A percentile compares a stretch with the other conserved stretches of the same genome.
Evolutionary conservation across 2,888 invertebrate genomes (phyloP).

Genomic region (Bimastos eiseni): DNA sequence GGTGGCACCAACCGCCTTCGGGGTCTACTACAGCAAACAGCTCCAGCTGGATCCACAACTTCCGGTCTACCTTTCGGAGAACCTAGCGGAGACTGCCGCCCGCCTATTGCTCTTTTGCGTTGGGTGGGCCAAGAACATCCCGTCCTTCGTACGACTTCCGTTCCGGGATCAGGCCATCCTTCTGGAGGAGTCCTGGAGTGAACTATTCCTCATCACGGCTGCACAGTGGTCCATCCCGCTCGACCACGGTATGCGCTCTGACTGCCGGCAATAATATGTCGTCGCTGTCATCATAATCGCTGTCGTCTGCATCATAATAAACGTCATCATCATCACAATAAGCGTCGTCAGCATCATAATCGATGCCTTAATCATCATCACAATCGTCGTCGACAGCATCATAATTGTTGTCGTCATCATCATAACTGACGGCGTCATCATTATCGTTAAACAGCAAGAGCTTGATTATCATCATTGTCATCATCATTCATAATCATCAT

Average conservation of each 20-base stretch:
- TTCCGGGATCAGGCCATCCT: slow-evolving; percentile 75
- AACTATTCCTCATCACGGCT: slow-evolving; percentile 79
- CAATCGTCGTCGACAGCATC: too few relatives aligned
- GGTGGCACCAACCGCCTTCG: slow-evolving; percentile 33
- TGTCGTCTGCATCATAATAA: too few relatives aligned
- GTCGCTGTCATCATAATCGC: not conserved
- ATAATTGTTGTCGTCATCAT: too few relatives aligned
- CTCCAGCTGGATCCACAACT: slow-evolving; percentile 29
- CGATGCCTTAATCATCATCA: too few relatives aligned
- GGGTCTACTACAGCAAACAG: slow-evolving; percentile 32
- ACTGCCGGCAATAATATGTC: not conserved
- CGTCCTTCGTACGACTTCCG: slow-evolving; percentile 75
- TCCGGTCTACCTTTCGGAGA: slow-evolving; percentile 37
- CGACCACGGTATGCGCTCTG: slow-evolving; percentile 72
- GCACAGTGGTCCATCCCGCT: slow-evolving; percentile 79
- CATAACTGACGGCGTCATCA: not conserved
- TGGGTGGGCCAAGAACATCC: slow-evolving; percentile 79
- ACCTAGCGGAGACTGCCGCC: slow-evolving; percentile 42
- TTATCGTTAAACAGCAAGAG: too few relatives aligned
- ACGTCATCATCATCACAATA: not conserved
- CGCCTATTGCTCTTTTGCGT: slow-evolving; percentile 76
- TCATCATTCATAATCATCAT: too few relatives aligned
- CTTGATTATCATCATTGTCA: too few relatives aligned
- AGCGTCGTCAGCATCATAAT: too few relatives aligned
- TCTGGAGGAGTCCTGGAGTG: slow-evolving; percentile 80